These are phyloP conservation scores for Melipona beecheii DNA, from an alignment of 2,888 invertebrate genomes.

Conservation along the genomic window DNA sequence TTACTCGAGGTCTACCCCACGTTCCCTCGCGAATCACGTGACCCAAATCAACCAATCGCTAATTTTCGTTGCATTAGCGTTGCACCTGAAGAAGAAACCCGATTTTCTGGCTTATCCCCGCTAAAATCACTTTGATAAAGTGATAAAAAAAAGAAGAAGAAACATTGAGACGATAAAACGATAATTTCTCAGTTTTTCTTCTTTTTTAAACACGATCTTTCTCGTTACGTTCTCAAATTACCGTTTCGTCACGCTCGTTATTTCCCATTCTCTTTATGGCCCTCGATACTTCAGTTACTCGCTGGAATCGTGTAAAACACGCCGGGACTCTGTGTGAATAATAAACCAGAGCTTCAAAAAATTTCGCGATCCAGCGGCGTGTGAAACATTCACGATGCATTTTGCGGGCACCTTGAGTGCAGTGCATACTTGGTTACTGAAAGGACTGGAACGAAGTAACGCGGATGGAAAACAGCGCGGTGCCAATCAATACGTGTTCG, in stretches of 20 bases:
- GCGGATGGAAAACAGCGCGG: constrained; percentile 7
- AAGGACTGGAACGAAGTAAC: constrained; percentile 12
- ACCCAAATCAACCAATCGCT: too few relatives aligned
- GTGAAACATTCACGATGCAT: constrained; percentile 28
- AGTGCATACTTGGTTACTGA: constrained; percentile 6
- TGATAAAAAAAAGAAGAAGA: too few relatives aligned
- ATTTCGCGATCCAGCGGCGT: background rate
- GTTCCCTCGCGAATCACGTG: too few relatives aligned
- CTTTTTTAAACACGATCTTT: background rate
- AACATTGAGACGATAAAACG: too few relatives aligned
- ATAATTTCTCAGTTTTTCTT: background rate
- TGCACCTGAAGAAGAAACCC: too few relatives aligned
- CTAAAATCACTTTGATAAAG: too few relatives aligned
- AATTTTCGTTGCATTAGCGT: too few relatives aligned
- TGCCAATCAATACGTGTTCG: constrained; percentile 1
- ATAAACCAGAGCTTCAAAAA: background rate
- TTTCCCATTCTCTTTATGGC: background rate
- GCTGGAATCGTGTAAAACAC: background rate
- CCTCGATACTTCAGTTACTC: background rate
- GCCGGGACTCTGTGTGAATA: background rate
- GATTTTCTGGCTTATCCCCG: too few relatives aligned
- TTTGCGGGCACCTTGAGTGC: constrained; percentile 11
- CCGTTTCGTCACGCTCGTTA: too few relatives aligned
- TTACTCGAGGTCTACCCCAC: too few relatives aligned
- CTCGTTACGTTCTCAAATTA: background rate